Evolutionary conservation across 2,888 invertebrate genomes (phyloP), one percentile per base, ranked within the genome.

Genomic region (Conchocele bisecta): DNA sequence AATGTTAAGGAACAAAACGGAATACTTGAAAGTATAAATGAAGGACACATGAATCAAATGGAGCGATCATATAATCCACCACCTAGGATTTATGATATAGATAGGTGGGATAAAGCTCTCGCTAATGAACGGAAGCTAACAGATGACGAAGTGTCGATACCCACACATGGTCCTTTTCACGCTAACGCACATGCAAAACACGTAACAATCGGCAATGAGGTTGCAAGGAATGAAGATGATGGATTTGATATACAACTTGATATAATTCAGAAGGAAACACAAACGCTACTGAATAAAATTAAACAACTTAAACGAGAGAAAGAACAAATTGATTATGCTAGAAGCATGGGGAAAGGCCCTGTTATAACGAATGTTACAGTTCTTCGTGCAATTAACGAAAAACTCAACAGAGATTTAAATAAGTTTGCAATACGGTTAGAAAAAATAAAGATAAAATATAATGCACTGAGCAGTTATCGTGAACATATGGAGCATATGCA

Each of bases 141-240:
- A 17, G 66, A 58, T 2, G 54, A 66, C 24, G 70, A 70, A 42
- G 75, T 70, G 20, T 42, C 63, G 5, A 61, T 66, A 35, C 63
- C 66, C 4, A 61, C 66, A 7, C 59, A 70, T 37, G 75, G 75
- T 17, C 75, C 75, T n/a, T 75, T 75, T 63, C n/a, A n/a, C n/a
- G n/a, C n/a, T n/a, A n/a, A n/a, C n/a, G n/a, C n/a, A n/a, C n/a
- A n/a, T n/a, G n/a, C n/a, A n/a, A 44, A 48, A 31, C 61, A 63
- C 2, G 48, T 75, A 17, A 53, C 66, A 4, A 35, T 64, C 1
- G 50, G 56, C 20, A 66, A 66, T 20, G 46, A 63, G 7, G 35
- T 33, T 1, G 29, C 28, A 24, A 33, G 46, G 0, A 58, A 39
- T n/a, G 58, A 46, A n/a, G 35, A 46, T 11, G 75, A 75, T 57